Percentiles rank a stretch among this genome's conserved stretches.
Conservation (phyloP, 2,797 vertebrate genomes). For the Gallirallus australis region DNA sequence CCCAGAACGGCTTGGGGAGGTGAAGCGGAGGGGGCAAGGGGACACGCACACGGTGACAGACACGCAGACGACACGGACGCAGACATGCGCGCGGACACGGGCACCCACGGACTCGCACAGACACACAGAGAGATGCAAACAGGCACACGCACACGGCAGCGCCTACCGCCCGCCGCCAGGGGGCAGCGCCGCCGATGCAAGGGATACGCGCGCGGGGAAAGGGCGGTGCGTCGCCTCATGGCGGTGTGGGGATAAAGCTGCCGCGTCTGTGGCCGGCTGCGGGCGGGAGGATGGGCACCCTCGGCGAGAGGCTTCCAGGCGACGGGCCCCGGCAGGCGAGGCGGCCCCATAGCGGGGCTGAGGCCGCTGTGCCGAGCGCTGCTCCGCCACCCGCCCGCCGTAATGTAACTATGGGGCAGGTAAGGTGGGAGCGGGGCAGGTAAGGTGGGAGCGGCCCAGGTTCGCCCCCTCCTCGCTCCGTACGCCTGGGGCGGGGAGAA, state of each 20-base stretch:
- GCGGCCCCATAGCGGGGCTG: too few species aligned
- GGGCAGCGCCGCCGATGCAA: neutral
- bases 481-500: too few species aligned
- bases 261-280: too few species aligned
- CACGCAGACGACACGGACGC: neutral
- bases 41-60: neutral
- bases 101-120: fast-evolving
- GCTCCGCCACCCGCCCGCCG: too few species aligned
- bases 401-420: neutral
- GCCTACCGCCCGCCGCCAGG: conserved; percentile 23
- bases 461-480: neutral
- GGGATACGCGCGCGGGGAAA: neutral
- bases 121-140: too few species aligned
- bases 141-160: neutral
- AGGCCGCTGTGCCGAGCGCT: too few species aligned
- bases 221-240: neutral
- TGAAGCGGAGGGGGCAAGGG: neutral
- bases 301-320: neutral
- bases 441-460: neutral
- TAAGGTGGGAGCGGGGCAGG: neutral
- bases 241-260: too few species aligned
- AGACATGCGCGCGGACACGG: too few species aligned
- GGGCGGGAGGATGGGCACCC: too few species aligned
- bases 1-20: too few species aligned
- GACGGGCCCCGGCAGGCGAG: neutral